A percentile compares a stretch with the other conserved stretches of the same genome.
Conservation (phyloP, 2,888 invertebrate genomes). For the Diaphora mendica region DNA sequence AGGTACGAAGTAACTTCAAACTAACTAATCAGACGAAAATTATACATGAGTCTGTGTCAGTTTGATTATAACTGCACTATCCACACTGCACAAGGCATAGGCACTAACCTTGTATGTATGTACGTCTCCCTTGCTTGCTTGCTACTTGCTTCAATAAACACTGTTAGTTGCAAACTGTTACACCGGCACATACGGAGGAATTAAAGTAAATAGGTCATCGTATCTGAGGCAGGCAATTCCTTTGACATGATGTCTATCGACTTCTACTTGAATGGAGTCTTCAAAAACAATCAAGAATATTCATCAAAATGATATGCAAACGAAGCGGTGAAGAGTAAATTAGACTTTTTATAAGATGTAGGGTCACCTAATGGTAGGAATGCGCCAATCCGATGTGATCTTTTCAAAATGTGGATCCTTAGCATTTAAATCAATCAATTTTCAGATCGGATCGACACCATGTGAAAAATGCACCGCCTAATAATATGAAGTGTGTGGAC, state of each 20-base stretch:
- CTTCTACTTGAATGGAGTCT: not conserved
- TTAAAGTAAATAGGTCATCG: constrained; percentile 3
- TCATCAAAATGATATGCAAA: not conserved
- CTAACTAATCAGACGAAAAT: not conserved
- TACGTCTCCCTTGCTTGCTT: not conserved
- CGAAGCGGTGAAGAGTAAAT: no score
- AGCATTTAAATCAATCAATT: no score
- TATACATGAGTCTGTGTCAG: not conserved
- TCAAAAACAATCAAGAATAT: not conserved
- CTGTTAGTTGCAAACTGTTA: not conserved
- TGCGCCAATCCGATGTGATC: no score
- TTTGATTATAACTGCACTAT: not conserved
- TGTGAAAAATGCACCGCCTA: no score
- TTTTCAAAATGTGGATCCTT: no score
- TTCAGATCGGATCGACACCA: no score
- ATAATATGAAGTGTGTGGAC: no score
- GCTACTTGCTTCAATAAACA: not conserved
- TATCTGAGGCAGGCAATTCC: not conserved
- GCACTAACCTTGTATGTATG: no score
- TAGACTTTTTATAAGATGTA: no score
- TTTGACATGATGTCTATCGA: constrained; percentile 11
- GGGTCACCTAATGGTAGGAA: no score
- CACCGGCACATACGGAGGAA: not conserved
- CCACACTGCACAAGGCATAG: no score
- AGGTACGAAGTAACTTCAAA: not conserved